Base-by-base conservation (phyloP, 1,140 invertebrate species). In the Formica exsecta region DNA sequence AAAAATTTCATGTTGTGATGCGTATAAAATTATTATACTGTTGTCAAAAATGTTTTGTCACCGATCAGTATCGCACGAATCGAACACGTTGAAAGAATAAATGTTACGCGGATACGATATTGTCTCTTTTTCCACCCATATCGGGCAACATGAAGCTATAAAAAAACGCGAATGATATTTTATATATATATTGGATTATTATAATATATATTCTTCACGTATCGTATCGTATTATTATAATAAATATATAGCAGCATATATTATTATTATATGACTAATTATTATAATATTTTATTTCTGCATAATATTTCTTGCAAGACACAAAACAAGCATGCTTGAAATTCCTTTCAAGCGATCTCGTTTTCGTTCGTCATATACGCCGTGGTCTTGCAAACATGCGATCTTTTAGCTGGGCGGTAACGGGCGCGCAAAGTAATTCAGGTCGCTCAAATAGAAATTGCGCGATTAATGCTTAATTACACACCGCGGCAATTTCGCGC, bases 381-480 rank as follows among this genome's bases (percentile, higher is more conserved):
- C 13, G 41, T 41, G 77, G 66, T 22, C 59, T 44, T 66, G 11
- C 54, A 48, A 83, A 83, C 68, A 44, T 2, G 54, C 19, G 19
- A 9, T 7, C 29, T 29, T 36, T 65, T 48, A 65, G 13, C 29
- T n/a, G 48, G 48, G 48, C 48, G 16, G 3, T 19, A 29, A 19
- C 64, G 25, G n/a, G 62, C 76, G 61, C 32, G 76, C 62, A 80
- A 80, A 81, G 57, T 73, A 81, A 81, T 81, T 36, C 36, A 81
- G 79, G 66, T 61, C 36, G 79, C 51, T 61, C 38, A 62, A 73
- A 73, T 54, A 73, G 38, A 83, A 83, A 83, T 83, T 73, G 79
- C 79, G 54, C 79, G 66, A 73, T 83, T 83, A 83, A 83, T 83
- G 57, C 68, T 83, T 83, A 73, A 83, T 83, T 83, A 74, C 54